A percentile compares a stretch with the other conserved stretches of the same genome.
Conservation (phyloP, 2,797 vertebrate species). For the Diglossa cyanea region DNA sequence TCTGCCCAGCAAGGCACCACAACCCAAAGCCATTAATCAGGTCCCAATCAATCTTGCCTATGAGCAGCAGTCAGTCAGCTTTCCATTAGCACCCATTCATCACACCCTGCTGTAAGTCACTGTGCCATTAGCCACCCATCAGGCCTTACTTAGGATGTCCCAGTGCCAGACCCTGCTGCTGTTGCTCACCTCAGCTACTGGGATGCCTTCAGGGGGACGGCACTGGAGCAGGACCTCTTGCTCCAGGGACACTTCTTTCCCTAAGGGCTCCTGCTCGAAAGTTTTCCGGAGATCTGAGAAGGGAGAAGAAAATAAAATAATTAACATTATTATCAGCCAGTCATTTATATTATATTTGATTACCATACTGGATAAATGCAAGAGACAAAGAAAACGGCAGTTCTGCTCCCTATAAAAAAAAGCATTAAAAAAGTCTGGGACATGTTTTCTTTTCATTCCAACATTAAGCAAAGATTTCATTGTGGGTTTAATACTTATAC, state of each 20-base stretch:
- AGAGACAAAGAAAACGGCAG: background rate
- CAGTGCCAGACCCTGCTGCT: slow-evolving; percentile 1
- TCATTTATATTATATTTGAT: background rate
- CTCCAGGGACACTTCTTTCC: slow-evolving; percentile 95
- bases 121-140: slow-evolving; percentile 57
- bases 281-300: slow-evolving; percentile 91
- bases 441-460: background rate
- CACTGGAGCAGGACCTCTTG: slow-evolving; percentile 98
- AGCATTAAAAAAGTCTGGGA: background rate
- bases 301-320: background rate
- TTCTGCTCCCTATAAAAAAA: background rate
- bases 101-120: slow-evolving; percentile 54
- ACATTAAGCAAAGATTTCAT: background rate
- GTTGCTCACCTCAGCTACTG: slow-evolving; percentile 89
- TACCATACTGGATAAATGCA: background rate
- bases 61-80: slow-evolving; percentile 73
- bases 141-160: slow-evolving; percentile 2
- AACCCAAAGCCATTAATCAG: slow-evolving; percentile 77
- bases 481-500: background rate
- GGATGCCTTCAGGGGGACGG: slow-evolving; percentile 96
- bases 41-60: slow-evolving; percentile 68
- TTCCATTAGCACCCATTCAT: slow-evolving; percentile 73
- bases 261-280: slow-evolving; percentile 97
- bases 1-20: slow-evolving; percentile 64
- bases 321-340: background rate